Conservation (phyloP, 2,113 vertebrate genomes). For the Apeltes quadracus region DNA sequence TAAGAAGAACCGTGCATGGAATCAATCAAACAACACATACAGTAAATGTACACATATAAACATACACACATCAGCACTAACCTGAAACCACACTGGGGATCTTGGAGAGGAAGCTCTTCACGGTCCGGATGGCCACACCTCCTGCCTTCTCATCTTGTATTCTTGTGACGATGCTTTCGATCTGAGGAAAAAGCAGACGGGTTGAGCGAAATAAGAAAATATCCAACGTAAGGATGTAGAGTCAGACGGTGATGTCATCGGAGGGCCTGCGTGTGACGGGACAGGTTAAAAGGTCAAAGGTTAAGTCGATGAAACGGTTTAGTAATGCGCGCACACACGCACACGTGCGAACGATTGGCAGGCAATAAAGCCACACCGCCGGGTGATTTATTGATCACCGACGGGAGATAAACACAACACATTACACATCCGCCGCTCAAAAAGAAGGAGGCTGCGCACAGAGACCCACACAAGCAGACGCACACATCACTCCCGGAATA, state of each 20-base stretch:
- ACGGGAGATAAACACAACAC: too few species aligned
- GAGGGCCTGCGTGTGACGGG: too few species aligned
- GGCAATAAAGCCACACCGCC: neutral
- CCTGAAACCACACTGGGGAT: conserved; percentile 96
- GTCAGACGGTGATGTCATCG: too few species aligned
- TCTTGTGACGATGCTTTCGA: conserved; percentile 91
- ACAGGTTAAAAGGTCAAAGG: too few species aligned
- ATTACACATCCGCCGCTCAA: conserved; percentile 48
- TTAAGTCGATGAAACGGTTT: neutral
- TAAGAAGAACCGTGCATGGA: too few species aligned
- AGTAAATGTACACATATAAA: neutral
- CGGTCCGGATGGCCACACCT: conserved; percentile 92
- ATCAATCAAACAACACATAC: neutral
- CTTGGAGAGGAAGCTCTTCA: conserved; percentile 98
- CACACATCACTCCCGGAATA: too few species aligned
- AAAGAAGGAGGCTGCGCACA: too few species aligned
- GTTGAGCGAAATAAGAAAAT: neutral
- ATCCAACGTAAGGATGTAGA: too few species aligned
- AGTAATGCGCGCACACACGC: neutral
- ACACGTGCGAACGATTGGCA: neutral
- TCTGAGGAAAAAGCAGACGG: conserved; percentile 78
- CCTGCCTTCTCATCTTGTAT: conserved; percentile 97
- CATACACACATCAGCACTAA: conserved; percentile 63
- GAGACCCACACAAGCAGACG: too few species aligned
- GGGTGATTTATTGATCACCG: conserved; percentile 25